phyloP scores from a whole-genome alignment of 1,140 invertebrate genomes.

The Acromyrmex heyeri region DNA sequence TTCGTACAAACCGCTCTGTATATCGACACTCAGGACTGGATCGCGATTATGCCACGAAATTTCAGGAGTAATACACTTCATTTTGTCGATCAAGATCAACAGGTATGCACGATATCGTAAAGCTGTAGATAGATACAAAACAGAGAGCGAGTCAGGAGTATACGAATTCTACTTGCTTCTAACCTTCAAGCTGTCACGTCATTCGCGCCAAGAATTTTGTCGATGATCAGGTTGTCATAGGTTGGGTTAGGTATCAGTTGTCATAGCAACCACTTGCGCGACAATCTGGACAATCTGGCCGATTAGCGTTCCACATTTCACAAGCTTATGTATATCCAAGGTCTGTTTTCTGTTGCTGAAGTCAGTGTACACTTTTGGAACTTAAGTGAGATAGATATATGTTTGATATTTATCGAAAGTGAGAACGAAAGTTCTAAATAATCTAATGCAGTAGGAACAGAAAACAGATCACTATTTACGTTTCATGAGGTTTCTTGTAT shows the following conservation, averaged over 20 bases:
- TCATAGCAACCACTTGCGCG: not conserved
- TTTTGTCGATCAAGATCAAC: conserved; percentile 82
- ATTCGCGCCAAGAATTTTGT: conserved; percentile 56
- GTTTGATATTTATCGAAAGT: no score
- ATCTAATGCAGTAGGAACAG: no score
- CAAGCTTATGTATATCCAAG: no score
- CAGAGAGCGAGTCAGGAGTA: no score
- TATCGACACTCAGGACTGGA: conserved; percentile 96
- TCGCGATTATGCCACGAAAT: conserved; percentile 99
- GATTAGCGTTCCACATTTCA: no score
- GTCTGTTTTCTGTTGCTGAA: no score
- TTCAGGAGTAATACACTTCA: conserved; percentile 98
- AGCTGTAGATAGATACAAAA: no score
- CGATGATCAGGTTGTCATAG: not conserved
- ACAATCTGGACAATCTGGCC: no score
- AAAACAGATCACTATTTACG: not conserved
- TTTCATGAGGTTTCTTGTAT: not conserved
- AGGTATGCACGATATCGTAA: conserved; percentile 71
- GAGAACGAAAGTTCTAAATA: no score
- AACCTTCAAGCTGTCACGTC: not conserved
- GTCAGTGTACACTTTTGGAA: no score
- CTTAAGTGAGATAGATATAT: no score
- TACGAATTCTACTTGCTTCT: no score
- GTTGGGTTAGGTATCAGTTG: not conserved
- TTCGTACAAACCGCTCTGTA: conserved; percentile 89